These are phyloP conservation scores for Melipona beecheii DNA, from an alignment of 2,888 invertebrate species.

Conservation along the genomic window DNA sequence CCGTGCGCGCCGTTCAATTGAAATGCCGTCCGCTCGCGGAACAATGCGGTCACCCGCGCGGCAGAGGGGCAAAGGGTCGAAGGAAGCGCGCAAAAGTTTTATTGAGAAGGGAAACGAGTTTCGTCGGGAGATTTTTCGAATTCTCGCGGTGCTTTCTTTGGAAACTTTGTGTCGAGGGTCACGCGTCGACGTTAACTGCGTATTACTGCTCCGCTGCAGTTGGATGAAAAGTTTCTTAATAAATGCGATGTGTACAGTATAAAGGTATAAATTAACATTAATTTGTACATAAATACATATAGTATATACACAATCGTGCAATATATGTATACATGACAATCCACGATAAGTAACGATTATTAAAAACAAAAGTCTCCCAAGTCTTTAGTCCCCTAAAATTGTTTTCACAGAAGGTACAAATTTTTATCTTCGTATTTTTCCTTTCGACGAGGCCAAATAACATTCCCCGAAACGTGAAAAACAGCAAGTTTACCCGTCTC, in stretches of 20 bases:
- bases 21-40: conserved; percentile 5
- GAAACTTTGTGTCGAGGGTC: not conserved
- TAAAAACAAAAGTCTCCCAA: too few species aligned
- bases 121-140: not conserved
- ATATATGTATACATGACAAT: too few species aligned
- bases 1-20: conserved; percentile 3
- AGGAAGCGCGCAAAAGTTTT: not conserved
- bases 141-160: not conserved
- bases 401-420: too few species aligned
- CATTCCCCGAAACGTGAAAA: not conserved
- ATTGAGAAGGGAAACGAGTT: not conserved
- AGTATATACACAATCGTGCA: too few species aligned
- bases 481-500: not conserved
- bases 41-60: conserved; percentile 2
- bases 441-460: not conserved
- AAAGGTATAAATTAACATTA: too few species aligned
- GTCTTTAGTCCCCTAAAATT: too few species aligned
- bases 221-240: too few species aligned
- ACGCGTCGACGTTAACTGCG: not conserved
- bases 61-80: not conserved
- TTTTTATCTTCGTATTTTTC: not conserved
- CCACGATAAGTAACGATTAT: too few species aligned
- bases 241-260: too few species aligned
- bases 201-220: too few species aligned
- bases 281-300: too few species aligned